A percentile compares a stretch with the other conserved stretches of the same genome.
phyloP scores from a whole-genome alignment of 2,888 invertebrate genomes.

The Callimorpha dominula region DNA sequence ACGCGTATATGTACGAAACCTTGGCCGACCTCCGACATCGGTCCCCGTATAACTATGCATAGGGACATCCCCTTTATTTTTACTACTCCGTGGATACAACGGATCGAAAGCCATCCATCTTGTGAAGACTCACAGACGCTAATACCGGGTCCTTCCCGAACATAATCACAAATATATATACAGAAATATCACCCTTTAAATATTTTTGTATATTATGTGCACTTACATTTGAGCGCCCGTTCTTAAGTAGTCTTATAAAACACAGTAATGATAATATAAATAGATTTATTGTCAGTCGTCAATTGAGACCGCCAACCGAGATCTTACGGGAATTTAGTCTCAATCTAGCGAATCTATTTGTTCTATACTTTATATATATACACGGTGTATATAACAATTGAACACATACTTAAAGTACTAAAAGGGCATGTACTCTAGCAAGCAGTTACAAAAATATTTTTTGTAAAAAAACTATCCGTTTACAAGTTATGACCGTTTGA shows the following conservation, averaged over 20 bases:
- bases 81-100: no score
- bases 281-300: conserved; percentile 46
- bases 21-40: no score
- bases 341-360: conserved; percentile 27
- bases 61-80: no score
- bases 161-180: background rate
- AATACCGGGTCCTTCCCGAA: background rate
- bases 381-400: no score
- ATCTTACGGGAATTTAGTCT: conserved; percentile 22
- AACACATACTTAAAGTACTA: no score
- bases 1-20: no score
- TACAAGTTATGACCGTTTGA: no score
- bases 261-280: conserved; percentile 47
- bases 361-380: background rate
- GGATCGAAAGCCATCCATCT: no score
- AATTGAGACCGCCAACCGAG: conserved; percentile 21
- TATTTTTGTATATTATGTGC: background rate
- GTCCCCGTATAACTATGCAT: no score
- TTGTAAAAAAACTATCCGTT: no score
- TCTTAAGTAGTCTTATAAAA: conserved; percentile 27
- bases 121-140: background rate
- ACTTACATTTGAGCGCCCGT: conserved; percentile 15
- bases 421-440: no score
- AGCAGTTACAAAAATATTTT: no score
- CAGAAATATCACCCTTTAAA: background rate